Conservation (phyloP, 2,797 vertebrate genomes). For the Alcedo atthis region DNA sequence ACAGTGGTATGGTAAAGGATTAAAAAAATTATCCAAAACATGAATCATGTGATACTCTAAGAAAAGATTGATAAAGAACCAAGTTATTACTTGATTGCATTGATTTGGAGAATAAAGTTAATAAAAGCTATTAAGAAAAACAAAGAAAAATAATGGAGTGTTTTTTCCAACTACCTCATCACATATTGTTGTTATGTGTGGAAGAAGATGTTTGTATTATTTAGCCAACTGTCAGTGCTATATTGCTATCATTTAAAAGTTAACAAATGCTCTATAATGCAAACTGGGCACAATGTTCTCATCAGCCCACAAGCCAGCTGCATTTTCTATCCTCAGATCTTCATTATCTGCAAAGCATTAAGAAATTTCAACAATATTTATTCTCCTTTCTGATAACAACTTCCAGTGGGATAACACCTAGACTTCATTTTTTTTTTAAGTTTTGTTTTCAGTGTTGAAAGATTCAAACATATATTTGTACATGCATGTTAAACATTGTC, state of each 20-base stretch:
- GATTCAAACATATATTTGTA: not conserved
- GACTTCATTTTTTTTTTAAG: not conserved
- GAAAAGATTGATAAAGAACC: not conserved
- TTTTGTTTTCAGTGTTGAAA: not conserved
- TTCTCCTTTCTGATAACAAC: not conserved
- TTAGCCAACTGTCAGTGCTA: slow-evolving; percentile 19
- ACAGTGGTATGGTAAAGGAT: not conserved
- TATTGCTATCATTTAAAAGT: slow-evolving; percentile 12
- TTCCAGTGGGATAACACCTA: not conserved
- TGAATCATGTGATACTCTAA: not conserved
- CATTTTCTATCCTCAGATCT: not conserved
- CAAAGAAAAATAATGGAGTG: not conserved
- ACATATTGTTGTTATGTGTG: not conserved
- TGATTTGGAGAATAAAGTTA: not conserved
- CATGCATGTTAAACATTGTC: not conserved
- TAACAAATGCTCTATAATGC: not conserved
- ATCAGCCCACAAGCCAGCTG: slow-evolving; percentile 8
- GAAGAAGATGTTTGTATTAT: slow-evolving; percentile 17
- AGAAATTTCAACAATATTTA: not conserved
- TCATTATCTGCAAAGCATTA: not conserved
- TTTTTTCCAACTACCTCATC: not conserved
- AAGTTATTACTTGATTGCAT: not conserved
- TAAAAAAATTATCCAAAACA: not conserved
- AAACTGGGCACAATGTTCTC: not conserved
- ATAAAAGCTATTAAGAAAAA: not conserved